A percentile compares a stretch with the other conserved stretches of the same genome.
Evolutionary conservation across 1,140 invertebrate genomes (phyloP).

Genomic region (Pseudoatta argentina): DNA sequence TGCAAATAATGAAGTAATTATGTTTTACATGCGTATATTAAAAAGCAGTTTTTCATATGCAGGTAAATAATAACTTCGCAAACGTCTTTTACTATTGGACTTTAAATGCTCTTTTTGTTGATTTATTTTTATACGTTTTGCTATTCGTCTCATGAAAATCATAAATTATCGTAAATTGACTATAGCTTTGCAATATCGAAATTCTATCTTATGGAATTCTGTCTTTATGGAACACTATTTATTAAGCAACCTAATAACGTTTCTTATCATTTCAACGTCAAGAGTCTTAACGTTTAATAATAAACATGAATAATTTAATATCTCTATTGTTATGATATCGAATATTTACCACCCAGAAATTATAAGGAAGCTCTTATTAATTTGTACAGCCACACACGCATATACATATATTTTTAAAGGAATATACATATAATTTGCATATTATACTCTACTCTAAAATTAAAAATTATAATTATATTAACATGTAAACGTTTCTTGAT

Average conservation of each 20-base stretch:
- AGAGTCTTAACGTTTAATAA: not conserved
- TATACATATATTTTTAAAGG: not conserved
- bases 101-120: not conserved
- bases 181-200: not conserved
- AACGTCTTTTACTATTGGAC: not conserved
- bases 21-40: not conserved
- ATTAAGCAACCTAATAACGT: conserved; percentile 22
- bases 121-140: not conserved
- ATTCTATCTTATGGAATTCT: not conserved
- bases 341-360: not conserved
- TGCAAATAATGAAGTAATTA: not conserved
- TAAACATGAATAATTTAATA: conserved; percentile 40
- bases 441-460: not conserved
- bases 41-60: not conserved
- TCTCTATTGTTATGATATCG: not conserved
- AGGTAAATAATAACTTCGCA: not conserved
- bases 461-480: not conserved
- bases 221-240: not conserved
- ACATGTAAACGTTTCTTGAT: not conserved
- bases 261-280: conserved; percentile 21
- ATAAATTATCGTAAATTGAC: not conserved
- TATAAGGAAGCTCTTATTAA: not conserved
- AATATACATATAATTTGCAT: not conserved
- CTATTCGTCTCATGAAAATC: not conserved
- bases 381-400: not conserved